Evolutionary conservation across 1,140 invertebrate species (phyloP).

Genomic region (Drosophila sproati): DNA sequence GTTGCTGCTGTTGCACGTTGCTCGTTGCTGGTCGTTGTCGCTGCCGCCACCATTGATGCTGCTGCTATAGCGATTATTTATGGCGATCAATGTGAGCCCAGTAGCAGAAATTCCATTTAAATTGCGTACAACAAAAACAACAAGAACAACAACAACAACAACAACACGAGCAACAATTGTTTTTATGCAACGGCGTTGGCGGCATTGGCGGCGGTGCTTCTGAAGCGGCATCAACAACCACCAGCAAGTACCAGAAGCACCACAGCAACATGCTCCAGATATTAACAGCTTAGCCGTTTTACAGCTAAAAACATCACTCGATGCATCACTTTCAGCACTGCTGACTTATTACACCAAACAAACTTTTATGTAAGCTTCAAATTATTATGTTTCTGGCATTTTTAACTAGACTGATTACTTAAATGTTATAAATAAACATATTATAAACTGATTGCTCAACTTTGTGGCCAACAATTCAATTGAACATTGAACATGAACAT

Average conservation of each 20-base stretch:
- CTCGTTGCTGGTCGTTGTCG: slow-evolving; percentile 28
- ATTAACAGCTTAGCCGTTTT: slow-evolving; percentile 28
- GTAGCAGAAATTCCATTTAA: slow-evolving; percentile 81
- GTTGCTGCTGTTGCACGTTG: slow-evolving; percentile 26
- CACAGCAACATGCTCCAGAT: slow-evolving; percentile 6
- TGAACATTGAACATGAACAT: too few relatives aligned
- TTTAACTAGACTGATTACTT: too few relatives aligned
- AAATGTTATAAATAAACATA: too few relatives aligned
- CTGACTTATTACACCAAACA: too few relatives aligned
- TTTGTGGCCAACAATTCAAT: too few relatives aligned
- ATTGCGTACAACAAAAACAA: slow-evolving; percentile 67
- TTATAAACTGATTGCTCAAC: too few relatives aligned
- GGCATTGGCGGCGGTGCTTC: slow-evolving; percentile 76
- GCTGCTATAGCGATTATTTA: slow-evolving; percentile 74
- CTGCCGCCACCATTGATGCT: slow-evolving; percentile 72
- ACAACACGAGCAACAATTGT: slow-evolving; percentile 60
- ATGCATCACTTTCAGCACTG: neutral
- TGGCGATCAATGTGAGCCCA: slow-evolving; percentile 77
- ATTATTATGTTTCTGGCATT: too few relatives aligned
- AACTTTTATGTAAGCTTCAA: too few relatives aligned
- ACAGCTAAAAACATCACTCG: neutral
- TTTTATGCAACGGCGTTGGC: slow-evolving; percentile 77
- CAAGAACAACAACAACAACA: slow-evolving; percentile 39
- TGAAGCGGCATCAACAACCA: slow-evolving; percentile 61
- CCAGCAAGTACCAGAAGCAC: slow-evolving; percentile 14